Percentiles rank a stretch among this genome's conserved stretches.
These are phyloP conservation scores for Callithrix jacchus DNA, from an alignment of 2,113 vertebrate species.

Conservation along the genomic window DNA sequence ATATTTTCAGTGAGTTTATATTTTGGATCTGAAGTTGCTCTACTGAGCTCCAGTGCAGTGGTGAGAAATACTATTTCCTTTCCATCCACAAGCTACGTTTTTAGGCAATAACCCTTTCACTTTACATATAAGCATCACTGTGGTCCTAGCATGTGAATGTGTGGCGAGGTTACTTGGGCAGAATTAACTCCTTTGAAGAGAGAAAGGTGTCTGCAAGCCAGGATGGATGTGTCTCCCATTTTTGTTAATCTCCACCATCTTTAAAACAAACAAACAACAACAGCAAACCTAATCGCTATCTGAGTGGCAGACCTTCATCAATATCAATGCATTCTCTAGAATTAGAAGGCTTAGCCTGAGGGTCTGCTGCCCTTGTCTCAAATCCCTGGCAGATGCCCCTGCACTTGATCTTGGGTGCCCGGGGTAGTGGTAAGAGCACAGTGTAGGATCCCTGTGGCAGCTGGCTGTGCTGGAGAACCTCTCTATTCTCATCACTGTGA, in stretches of 20 bases:
- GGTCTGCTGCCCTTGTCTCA: neutral
- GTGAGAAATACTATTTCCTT: neutral
- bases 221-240: neutral
- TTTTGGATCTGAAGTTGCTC: slow-evolving; percentile 4
- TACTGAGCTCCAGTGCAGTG: neutral
- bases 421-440: no score
- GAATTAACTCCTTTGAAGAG: neutral
- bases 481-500: rapidly evolving
- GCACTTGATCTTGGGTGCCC: rapidly evolving
- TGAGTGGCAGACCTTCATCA: neutral
- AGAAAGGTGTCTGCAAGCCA: neutral
- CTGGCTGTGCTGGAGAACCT: neutral
- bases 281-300: neutral
- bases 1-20: neutral
- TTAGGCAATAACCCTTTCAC: neutral
- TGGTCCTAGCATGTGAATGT: neutral
- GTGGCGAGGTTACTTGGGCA: neutral
- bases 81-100: neutral
- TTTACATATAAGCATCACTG: neutral
- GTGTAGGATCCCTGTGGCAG: rapidly evolving
- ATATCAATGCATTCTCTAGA: no score
- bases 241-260: neutral
- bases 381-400: neutral
- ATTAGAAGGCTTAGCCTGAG: neutral
- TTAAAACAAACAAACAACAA: neutral